These are phyloP conservation scores for Apostichopus leukothele DNA, from an alignment of 53 echinoderm and acorn worm genomes.

Conservation along the genomic window DNA sequence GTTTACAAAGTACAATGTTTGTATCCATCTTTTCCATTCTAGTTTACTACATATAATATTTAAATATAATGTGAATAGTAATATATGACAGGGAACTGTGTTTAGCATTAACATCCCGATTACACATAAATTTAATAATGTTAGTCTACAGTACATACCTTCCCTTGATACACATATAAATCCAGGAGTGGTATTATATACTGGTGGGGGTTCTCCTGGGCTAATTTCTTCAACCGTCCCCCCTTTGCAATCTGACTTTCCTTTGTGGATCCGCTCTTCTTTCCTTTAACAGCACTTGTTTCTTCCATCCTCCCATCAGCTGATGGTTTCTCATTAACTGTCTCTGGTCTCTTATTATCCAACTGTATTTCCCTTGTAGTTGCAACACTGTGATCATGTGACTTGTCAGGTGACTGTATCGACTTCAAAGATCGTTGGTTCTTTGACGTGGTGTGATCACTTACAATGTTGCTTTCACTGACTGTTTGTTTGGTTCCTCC, in stretches of 20 bases:
- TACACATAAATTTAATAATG: too few species aligned
- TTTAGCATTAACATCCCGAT: too few species aligned
- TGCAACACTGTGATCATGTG: neutral
- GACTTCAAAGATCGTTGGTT: neutral
- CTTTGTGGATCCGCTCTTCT: neutral
- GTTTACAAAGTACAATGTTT: too few species aligned
- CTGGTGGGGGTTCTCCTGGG: conserved; percentile 18
- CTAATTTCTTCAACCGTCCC: neutral
- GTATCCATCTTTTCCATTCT: too few species aligned
- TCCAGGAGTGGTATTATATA: conserved; percentile 31
- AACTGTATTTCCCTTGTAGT: neutral
- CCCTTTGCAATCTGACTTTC: neutral
- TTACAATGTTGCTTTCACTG: neutral
- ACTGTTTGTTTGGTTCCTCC: neutral
- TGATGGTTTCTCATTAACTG: neutral
- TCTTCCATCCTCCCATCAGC: neutral
- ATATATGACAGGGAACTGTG: too few species aligned
- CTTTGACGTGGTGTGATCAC: neutral
- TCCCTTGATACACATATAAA: conserved; percentile 6
- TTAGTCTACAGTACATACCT: neutral
- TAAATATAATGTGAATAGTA: too few species aligned
- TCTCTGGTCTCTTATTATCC: neutral
- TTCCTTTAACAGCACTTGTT: neutral
- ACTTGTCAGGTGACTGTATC: neutral
- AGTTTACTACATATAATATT: too few species aligned